A percentile compares a stretch with the other conserved stretches of the same genome.
Conservation (phyloP, 1,140 invertebrate species). For the Papilio machaon region DNA sequence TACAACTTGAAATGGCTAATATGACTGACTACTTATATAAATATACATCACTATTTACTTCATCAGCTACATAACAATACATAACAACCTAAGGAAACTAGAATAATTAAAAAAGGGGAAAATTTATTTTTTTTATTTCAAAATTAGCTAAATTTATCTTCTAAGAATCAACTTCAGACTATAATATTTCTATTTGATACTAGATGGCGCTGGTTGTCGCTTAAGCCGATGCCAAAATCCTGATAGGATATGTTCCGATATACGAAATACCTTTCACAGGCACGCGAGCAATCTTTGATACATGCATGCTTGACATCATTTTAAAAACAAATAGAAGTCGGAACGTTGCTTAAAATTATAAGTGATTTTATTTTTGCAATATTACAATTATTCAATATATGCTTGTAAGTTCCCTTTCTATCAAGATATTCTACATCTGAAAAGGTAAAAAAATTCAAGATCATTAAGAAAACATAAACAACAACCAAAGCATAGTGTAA, state of each 20-base stretch:
- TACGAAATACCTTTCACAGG: background rate
- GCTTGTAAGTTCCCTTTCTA: no score
- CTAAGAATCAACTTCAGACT: background rate
- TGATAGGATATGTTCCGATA: background rate
- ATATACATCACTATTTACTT: background rate
- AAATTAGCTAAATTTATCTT: background rate
- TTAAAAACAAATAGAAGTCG: background rate
- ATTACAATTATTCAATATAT: no score
- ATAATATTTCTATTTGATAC: background rate
- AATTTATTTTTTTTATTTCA: background rate
- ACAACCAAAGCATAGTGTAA: no score
- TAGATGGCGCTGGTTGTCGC: background rate
- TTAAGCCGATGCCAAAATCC: background rate
- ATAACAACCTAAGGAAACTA: background rate
- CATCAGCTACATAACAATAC: background rate
- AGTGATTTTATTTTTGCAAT: no score
- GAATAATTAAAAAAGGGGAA: background rate
- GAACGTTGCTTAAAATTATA: no score
- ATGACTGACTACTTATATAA: conserved; percentile 1
- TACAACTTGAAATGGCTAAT: background rate
- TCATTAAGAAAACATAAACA: no score
- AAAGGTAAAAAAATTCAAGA: no score
- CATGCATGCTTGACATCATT: background rate
- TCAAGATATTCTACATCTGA: no score
- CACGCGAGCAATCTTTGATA: background rate